Conservation (phyloP, 2,797 vertebrate species). For the Gadopsis marmoratus region DNA sequence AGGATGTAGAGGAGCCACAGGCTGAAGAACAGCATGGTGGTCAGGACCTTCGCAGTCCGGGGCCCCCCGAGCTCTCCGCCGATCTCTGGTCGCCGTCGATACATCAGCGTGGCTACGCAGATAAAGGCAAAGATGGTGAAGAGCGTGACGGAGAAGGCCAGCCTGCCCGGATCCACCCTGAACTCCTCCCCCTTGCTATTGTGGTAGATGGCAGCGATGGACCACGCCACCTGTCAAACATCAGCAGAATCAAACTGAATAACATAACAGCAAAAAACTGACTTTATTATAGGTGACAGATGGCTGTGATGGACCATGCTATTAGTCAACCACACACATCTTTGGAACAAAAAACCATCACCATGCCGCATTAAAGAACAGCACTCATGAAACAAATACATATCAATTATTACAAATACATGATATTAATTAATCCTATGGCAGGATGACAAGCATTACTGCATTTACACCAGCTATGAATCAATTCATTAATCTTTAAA, state of each 20-base stretch:
- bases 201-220: constrained; percentile 98
- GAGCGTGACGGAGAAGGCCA: constrained; percentile 99
- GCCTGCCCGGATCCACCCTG: constrained; percentile 92
- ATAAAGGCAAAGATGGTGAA: constrained; percentile 99
- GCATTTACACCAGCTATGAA: not conserved
- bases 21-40: constrained; percentile 93
- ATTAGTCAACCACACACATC: constrained; percentile 6
- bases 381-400: not conserved
- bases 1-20: constrained; percentile 99
- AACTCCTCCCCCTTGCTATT: constrained; percentile 88
- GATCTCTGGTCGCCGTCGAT: constrained; percentile 96
- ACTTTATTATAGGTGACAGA: not conserved
- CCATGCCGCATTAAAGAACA: not conserved
- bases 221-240: constrained; percentile 91
- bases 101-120: constrained; percentile 92
- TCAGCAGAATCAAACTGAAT: constrained; percentile 17
- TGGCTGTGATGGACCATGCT: not conserved
- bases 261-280: not conserved
- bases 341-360: not conserved
- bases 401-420: not conserved
- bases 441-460: constrained; percentile 2
- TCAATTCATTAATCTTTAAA: constrained; percentile 5
- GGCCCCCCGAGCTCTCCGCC: constrained; percentile 99
- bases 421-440: not conserved
- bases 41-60: constrained; percentile 97